Evolutionary conservation across 1,140 invertebrate genomes (phyloP).

Genomic region (Drosophila lacertosa): DNA sequence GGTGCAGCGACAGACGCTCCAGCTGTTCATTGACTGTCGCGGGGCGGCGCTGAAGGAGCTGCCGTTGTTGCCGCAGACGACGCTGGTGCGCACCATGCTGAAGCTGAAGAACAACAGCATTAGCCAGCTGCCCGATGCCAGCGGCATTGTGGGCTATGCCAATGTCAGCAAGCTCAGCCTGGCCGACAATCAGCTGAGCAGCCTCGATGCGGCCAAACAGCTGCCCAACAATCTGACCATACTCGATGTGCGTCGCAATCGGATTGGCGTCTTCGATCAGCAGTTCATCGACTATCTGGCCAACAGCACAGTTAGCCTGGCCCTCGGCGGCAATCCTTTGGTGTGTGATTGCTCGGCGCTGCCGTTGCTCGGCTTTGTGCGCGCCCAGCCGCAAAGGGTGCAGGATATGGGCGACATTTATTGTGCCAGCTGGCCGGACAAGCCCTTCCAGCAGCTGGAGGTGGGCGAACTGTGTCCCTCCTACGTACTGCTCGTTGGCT

Average conservation of each 20-base stretch:
- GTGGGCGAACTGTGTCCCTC: conserved; percentile 85
- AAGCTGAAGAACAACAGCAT: conserved; percentile 85
- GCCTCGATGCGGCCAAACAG: conserved; percentile 63
- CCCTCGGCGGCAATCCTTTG: conserved; percentile 87
- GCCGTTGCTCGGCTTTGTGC: conserved; percentile 86
- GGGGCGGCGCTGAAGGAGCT: conserved; percentile 68
- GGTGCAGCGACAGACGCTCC: conserved; percentile 75
- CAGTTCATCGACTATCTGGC: conserved; percentile 79
- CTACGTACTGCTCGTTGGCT: conserved; percentile 80
- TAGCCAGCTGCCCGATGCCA: conserved; percentile 75
- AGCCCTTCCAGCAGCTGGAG: conserved; percentile 79
- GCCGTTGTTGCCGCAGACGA: conserved; percentile 70
- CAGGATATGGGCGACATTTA: conserved; percentile 79
- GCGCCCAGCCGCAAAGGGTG: conserved; percentile 82
- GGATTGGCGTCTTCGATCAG: conserved; percentile 82
- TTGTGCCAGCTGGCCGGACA: conserved; percentile 80
- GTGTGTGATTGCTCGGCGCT: conserved; percentile 86
- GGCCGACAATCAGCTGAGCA: conserved; percentile 85
- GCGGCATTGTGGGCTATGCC: conserved; percentile 72
- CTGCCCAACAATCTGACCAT: conserved; percentile 73
- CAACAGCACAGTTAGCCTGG: conserved; percentile 78
- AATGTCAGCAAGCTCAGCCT: conserved; percentile 85
- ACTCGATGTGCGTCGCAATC: conserved; percentile 86
- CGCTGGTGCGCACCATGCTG: conserved; percentile 78
- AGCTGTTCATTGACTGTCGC: conserved; percentile 85